These are phyloP conservation scores for Ephydatia muelleri DNA, from an alignment of 37 sponge, comb jelly and placozoan genomes.

Conservation along the genomic window DNA sequence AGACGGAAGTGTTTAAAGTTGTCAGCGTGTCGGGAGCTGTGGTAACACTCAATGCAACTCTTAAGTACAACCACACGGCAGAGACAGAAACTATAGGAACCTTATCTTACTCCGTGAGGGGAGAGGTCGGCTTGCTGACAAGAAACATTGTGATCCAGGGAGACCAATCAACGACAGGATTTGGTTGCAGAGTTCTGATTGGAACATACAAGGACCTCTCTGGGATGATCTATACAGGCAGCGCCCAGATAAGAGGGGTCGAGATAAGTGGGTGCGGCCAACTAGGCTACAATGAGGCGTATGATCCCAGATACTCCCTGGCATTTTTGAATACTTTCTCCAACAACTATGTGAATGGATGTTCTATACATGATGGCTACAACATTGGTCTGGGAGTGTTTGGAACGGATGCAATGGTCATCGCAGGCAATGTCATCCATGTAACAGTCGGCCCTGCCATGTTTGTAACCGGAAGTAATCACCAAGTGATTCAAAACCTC, in stretches of 20 bases:
- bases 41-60: slow-evolving; percentile 26
- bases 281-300: slow-evolving; percentile 66
- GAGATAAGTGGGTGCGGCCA: slow-evolving; percentile 86
- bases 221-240: slow-evolving; percentile 33
- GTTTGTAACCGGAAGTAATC: slow-evolving; percentile 44
- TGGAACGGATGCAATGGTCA: slow-evolving; percentile 35
- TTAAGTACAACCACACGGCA: slow-evolving; percentile 13
- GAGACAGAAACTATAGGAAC: too few species aligned
- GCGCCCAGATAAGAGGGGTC: slow-evolving; percentile 45
- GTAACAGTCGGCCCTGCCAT: slow-evolving; percentile 80
- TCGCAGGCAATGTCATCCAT: slow-evolving; percentile 84
- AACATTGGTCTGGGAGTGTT: slow-evolving; percentile 86
- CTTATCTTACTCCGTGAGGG: slow-evolving; percentile 6
- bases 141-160: slow-evolving; percentile 83
- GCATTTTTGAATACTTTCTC: slow-evolving; percentile 49
- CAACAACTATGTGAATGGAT: slow-evolving; percentile 45
- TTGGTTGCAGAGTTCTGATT: slow-evolving; percentile 76
- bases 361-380: slow-evolving; percentile 84
- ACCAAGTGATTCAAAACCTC: slow-evolving; percentile 50
- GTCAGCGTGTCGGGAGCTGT: slow-evolving; percentile 21
- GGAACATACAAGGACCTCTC: slow-evolving; percentile 42
- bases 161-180: slow-evolving; percentile 15
- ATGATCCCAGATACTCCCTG: slow-evolving; percentile 82
- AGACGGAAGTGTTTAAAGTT: slow-evolving; percentile 75
- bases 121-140: slow-evolving; percentile 80